Conservation (phyloP, 2,797 vertebrate species). For the Danio jaintianensis region DNA sequence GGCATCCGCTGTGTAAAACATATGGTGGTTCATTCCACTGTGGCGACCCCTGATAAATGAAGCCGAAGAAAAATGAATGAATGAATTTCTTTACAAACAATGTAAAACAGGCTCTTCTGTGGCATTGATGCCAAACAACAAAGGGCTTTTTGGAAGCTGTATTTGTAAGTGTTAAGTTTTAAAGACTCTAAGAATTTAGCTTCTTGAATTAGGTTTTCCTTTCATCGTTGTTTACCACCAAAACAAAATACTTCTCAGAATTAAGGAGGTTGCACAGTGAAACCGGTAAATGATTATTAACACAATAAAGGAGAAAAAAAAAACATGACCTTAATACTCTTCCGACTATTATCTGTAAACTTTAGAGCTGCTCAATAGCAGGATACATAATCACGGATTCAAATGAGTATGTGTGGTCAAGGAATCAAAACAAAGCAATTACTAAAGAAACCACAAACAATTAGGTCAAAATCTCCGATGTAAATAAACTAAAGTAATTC, state of each 20-base stretch:
- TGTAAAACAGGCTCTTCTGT: too few relatives aligned
- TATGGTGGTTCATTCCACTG: too few relatives aligned
- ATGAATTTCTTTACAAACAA: too few relatives aligned
- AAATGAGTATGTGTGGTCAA: neutral
- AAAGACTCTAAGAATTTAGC: constrained; percentile 39
- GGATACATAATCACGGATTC: constrained; percentile 40
- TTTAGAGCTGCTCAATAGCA: constrained; percentile 34
- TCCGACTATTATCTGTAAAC: constrained; percentile 60
- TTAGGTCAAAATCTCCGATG: neutral
- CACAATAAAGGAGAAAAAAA: constrained; percentile 33
- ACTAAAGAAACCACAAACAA: constrained; percentile 4
- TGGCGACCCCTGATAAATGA: too few relatives aligned
- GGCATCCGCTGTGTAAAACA: too few relatives aligned
- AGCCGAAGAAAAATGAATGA: too few relatives aligned
- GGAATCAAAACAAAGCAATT: constrained; percentile 8
- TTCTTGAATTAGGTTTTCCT: neutral
- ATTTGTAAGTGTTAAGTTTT: neutral
- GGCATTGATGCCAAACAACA: too few relatives aligned
- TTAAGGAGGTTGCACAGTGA: constrained; percentile 28
- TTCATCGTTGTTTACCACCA: constrained; percentile 21
- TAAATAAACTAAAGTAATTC: neutral
- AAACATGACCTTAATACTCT: constrained; percentile 47
- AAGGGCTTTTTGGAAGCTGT: neutral
- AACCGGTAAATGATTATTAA: constrained; percentile 34
- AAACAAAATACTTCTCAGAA: constrained; percentile 48